These are phyloP conservation scores for Heterotilapia buettikoferi DNA, from an alignment of 2,113 vertebrate species.

Conservation along the genomic window DNA sequence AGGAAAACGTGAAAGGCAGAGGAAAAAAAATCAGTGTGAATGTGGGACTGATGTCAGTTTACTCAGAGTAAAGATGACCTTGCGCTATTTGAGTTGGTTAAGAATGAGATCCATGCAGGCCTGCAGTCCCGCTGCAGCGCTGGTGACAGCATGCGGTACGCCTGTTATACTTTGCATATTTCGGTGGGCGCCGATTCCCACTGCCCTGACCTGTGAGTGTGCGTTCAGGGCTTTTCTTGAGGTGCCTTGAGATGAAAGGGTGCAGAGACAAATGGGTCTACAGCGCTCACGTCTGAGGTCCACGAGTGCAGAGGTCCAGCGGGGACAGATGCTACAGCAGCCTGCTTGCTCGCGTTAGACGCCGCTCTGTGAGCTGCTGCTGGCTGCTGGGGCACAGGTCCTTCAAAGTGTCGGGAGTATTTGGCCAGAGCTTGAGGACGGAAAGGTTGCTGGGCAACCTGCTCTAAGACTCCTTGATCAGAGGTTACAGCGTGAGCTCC, in stretches of 20 bases:
- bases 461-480: conserved; percentile 68
- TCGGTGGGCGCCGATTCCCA: background rate
- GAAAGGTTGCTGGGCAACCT: conserved; percentile 75
- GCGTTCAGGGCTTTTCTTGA: conserved; percentile 83
- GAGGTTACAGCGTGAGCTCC: conserved; percentile 22
- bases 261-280: conserved; percentile 87
- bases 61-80: background rate
- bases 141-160: conserved; percentile 43
- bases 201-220: background rate
- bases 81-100: conserved; percentile 2
- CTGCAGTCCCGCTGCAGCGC: conserved; percentile 46
- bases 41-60: conserved; percentile 9
- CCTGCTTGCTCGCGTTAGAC: conserved; percentile 74
- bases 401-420: conserved; percentile 93
- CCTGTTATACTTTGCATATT: conserved; percentile 31
- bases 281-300: conserved; percentile 75
- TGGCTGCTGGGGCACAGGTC: conserved; percentile 69
- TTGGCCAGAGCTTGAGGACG: conserved; percentile 85
- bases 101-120: conserved; percentile 31
- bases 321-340: conserved; percentile 71
- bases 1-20: background rate
- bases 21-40: background rate
- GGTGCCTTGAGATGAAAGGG: conserved; percentile 89
- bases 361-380: conserved; percentile 77
- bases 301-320: conserved; percentile 74